These are phyloP conservation scores for Leptosomus discolor DNA, from an alignment of 2,113 vertebrate species.

Conservation along the genomic window DNA sequence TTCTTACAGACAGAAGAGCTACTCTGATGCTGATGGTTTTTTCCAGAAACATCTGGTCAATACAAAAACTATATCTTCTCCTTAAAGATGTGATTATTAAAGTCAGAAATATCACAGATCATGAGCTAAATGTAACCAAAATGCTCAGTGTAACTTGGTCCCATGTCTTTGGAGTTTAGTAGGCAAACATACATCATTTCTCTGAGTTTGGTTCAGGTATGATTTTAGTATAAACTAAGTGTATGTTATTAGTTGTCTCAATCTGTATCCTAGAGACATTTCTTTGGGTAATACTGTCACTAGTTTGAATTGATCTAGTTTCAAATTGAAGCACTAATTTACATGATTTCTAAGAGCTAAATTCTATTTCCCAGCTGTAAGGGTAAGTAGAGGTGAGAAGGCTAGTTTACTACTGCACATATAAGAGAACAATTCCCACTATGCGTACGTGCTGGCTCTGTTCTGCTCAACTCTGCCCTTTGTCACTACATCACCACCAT, in stretches of 20 bases:
- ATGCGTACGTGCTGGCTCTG: neutral
- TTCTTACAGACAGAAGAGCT: neutral
- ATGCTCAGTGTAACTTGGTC: neutral
- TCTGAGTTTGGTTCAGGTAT: rapidly evolving
- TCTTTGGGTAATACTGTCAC: neutral
- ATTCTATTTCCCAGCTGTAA: neutral
- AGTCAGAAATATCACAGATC: neutral
- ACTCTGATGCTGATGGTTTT: neutral
- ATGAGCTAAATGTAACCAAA: neutral
- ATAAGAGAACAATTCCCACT: neutral
- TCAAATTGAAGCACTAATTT: neutral
- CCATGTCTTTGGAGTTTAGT: neutral
- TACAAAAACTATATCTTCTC: neutral
- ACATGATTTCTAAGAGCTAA: neutral
- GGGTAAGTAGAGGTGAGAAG: neutral
- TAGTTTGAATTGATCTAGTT: neutral
- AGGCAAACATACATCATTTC: neutral
- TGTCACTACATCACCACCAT: too few relatives aligned
- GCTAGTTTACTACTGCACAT: neutral
- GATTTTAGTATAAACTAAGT: neutral
- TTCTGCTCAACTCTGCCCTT: neutral
- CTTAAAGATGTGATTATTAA: neutral
- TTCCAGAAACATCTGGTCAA: neutral
- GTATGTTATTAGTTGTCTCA: neutral
- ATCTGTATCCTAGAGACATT: neutral